Conservation (phyloP, 2,888 invertebrate species). For the Pocota personata region DNA sequence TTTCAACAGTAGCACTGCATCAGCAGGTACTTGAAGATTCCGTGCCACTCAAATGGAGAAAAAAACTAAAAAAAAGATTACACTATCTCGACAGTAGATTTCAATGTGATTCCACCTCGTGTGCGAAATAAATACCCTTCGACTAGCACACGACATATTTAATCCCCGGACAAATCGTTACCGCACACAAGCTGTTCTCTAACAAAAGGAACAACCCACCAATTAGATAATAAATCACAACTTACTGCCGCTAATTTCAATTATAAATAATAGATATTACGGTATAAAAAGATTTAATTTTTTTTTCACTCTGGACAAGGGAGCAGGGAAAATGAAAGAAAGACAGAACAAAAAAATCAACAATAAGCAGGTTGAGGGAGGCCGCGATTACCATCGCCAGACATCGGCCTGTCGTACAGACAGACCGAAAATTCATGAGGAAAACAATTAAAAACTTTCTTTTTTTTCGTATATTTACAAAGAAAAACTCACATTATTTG, state of each 20-base stretch:
- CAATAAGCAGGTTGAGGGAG: conserved; percentile 67
- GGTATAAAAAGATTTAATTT: background rate
- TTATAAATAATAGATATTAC: conserved; percentile 17
- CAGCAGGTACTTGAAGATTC: conserved; percentile 12
- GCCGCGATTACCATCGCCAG: conserved; percentile 52
- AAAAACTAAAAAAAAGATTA: background rate
- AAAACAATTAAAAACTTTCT: conserved; percentile 39
- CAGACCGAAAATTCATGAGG: conserved; percentile 23
- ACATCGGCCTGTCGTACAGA: conserved; percentile 46
- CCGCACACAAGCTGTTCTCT: conserved; percentile 7
- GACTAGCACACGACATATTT: background rate
- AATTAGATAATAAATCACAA: conserved; percentile 59
- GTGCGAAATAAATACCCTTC: background rate
- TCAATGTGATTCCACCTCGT: background rate
- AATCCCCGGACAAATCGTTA: conserved; percentile 21
- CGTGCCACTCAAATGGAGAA: background rate
- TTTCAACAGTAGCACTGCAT: background rate
- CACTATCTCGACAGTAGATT: conserved; percentile 2
- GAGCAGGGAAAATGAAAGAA: background rate
- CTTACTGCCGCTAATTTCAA: conserved; percentile 28
- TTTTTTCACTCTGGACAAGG: too few species aligned
- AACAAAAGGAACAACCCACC: background rate
- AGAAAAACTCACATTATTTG: conserved; percentile 73
- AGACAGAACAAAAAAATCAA: conserved; percentile 16
- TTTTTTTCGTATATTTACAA: conserved; percentile 20